Conservation (phyloP, 2,888 invertebrate species). For the Ectemnius cavifrons region DNA sequence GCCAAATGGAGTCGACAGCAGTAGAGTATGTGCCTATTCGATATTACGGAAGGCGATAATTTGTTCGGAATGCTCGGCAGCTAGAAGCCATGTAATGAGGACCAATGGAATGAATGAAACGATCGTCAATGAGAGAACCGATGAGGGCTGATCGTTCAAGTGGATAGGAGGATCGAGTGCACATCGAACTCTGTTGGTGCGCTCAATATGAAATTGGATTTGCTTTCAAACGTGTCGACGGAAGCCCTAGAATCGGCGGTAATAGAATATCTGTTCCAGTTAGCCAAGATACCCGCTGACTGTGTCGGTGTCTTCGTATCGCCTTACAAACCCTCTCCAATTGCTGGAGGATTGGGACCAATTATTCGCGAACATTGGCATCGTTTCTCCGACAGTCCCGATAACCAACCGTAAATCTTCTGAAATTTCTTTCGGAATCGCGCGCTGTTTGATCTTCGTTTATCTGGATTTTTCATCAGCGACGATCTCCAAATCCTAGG, state of each 20-base stretch:
- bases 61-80: no score
- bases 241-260: slow-evolving; percentile 65
- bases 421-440: no score
- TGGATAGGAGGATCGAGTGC: slow-evolving; percentile 29
- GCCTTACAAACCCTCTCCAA: slow-evolving; percentile 43
- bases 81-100: neutral
- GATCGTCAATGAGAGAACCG: neutral
- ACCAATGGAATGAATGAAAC: slow-evolving; percentile 5
- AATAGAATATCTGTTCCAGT: slow-evolving; percentile 61
- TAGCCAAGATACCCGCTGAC: slow-evolving; percentile 51
- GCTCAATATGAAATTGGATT: slow-evolving; percentile 70
- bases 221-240: slow-evolving; percentile 68
- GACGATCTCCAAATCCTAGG: neutral
- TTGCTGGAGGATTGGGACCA: slow-evolving; percentile 40
- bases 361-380: slow-evolving; percentile 46
- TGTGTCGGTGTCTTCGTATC: slow-evolving; percentile 41
- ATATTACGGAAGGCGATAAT: no score
- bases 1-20: no score
- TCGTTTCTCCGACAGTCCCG: slow-evolving; percentile 20
- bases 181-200: slow-evolving; percentile 48
- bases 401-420: slow-evolving; percentile 15
- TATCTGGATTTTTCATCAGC: no score
- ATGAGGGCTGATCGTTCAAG: slow-evolving; percentile 35
- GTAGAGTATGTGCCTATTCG: no score
- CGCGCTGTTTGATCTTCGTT: no score